Evolutionary conservation across 2,113 vertebrate genomes (phyloP).

Genomic region (Chrysemys picta): DNA sequence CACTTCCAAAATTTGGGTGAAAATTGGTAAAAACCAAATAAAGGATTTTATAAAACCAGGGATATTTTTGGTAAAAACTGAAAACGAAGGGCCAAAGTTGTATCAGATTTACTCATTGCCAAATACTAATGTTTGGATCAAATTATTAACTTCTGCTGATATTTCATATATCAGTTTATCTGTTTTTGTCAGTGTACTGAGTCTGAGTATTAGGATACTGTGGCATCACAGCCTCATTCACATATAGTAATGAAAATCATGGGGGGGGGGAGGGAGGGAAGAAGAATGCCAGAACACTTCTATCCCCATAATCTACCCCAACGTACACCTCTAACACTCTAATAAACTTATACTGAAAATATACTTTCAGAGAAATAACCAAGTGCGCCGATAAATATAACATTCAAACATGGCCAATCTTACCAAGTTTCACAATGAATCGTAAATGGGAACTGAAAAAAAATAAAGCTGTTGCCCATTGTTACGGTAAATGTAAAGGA

Average conservation of each 20-base stretch:
- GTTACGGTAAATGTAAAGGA: constrained; percentile 87
- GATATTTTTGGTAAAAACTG: not conserved
- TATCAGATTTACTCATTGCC: not conserved
- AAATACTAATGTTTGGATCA: not conserved
- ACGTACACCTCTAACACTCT: not conserved
- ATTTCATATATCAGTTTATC: not conserved
- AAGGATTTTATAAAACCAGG: not conserved
- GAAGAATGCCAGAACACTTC: not conserved
- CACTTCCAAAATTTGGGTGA: not conserved
- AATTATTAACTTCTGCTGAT: not conserved
- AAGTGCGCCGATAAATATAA: constrained; percentile 18
- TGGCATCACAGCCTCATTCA: not conserved
- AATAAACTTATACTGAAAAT: not conserved
- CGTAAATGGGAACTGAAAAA: constrained; percentile 76
- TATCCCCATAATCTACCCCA: not conserved
- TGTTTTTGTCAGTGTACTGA: not conserved
- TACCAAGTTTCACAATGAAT: constrained; percentile 80
- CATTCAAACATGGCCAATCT: constrained; percentile 63
- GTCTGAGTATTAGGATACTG: not conserved
- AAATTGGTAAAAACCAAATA: not conserved
- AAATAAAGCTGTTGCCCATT: constrained; percentile 65
- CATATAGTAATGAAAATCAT: not conserved
- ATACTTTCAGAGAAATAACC: not conserved
- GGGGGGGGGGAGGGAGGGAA: fast-evolving
- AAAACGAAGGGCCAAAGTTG: not conserved